Evolutionary conservation across 2,888 invertebrate genomes (phyloP).

Genomic region (Saturnia pavonia): DNA sequence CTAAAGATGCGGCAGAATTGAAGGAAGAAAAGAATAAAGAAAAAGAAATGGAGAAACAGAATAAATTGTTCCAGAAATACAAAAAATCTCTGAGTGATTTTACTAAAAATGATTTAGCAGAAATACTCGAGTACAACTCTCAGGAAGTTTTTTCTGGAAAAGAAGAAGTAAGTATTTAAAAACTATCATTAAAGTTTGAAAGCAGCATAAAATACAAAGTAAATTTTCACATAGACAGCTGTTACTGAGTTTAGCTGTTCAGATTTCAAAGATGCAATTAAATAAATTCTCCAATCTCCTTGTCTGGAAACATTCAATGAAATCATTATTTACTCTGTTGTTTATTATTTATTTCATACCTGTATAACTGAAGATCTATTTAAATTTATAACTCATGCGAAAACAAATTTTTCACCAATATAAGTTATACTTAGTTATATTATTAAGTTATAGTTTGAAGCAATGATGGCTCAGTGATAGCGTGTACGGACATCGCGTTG

Average conservation of each 20-base stretch:
- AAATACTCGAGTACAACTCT: slow-evolving; percentile 86
- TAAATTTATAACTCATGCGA: no score
- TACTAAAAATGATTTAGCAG: slow-evolving; percentile 82
- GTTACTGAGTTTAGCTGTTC: not conserved
- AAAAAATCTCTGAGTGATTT: slow-evolving; percentile 68
- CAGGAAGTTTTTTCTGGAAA: slow-evolving; percentile 86
- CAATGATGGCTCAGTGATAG: no score
- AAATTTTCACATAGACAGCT: not conserved
- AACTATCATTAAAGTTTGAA: not conserved
- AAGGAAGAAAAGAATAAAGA: slow-evolving; percentile 79
- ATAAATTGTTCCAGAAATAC: slow-evolving; percentile 77
- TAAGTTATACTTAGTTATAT: no score
- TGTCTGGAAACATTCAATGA: no score
- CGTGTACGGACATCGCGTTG: no score
- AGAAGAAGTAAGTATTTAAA: slow-evolving; percentile 80
- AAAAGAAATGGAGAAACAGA: slow-evolving; percentile 86
- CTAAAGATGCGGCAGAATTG: slow-evolving; percentile 76
- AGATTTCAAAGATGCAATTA: no score
- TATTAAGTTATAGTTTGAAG: no score
- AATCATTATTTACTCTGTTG: no score
- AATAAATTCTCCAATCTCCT: no score
- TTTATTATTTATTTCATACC: no score
- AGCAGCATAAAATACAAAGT: not conserved
- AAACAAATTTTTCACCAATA: no score
- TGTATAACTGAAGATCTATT: no score